Evolutionary conservation across 2,113 vertebrate species (phyloP).

Genomic region (Cochlearius cochlearius): DNA sequence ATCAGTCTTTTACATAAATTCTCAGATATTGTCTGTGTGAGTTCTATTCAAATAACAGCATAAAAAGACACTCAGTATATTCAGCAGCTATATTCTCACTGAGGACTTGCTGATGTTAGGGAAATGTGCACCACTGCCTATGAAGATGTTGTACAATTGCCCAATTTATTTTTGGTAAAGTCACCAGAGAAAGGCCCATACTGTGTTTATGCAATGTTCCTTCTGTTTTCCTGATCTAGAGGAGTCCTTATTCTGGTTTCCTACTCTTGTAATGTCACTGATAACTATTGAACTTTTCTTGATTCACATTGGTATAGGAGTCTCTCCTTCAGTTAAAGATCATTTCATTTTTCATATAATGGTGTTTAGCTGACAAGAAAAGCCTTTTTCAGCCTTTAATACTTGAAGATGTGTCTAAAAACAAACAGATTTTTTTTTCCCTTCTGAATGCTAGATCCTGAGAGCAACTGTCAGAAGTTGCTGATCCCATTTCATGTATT

Average conservation of each 20-base stretch:
- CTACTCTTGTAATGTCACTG: background rate
- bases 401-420: background rate
- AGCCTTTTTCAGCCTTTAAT: background rate
- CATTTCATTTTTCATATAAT: background rate
- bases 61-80: constrained; percentile 39
- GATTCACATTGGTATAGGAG: background rate
- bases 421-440: background rate
- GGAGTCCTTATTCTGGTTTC: background rate
- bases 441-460: background rate
- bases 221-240: background rate
- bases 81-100: constrained; percentile 52
- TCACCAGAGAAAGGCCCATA: background rate
- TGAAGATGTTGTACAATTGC: background rate
- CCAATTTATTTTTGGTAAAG: constrained; percentile 45
- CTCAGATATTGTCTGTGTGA: constrained; percentile 53
- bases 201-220: background rate
- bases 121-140: constrained; percentile 34
- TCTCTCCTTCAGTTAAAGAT: background rate
- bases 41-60: constrained; percentile 51
- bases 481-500: background rate
- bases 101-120: constrained; percentile 58
- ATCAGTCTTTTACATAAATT: constrained; percentile 62
- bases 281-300: background rate
- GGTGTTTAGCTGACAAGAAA: background rate
- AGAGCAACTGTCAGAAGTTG: background rate